Evolutionary conservation across 2,797 vertebrate genomes (phyloP).

Genomic region (Botia kubotai): DNA sequence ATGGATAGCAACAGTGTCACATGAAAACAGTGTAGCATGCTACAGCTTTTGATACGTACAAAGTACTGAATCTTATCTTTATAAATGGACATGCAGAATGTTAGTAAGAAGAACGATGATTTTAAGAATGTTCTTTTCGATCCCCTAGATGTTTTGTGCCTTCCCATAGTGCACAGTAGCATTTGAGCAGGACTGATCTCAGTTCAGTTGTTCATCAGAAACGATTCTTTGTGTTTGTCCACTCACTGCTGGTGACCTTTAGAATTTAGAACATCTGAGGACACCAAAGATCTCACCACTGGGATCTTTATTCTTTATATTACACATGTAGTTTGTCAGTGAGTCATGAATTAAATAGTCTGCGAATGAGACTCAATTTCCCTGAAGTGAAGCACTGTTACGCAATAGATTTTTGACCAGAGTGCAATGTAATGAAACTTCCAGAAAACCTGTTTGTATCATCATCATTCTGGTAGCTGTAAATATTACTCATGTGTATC

Average conservation of each 20-base stretch:
- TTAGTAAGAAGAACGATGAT: no score
- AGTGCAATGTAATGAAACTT: not conserved
- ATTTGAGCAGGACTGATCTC: not conserved
- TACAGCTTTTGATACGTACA: no score
- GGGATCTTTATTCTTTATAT: constrained; percentile 1
- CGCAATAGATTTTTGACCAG: not conserved
- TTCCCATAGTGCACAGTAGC: no score
- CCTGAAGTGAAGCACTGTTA: not conserved
- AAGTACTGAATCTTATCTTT: no score
- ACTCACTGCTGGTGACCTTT: not conserved
- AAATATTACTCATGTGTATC: not conserved
- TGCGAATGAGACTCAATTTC: not conserved
- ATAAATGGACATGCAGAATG: no score
- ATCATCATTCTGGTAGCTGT: not conserved
- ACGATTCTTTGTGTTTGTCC: not conserved
- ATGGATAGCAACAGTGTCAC: no score
- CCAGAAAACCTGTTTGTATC: not conserved
- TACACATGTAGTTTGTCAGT: not conserved
- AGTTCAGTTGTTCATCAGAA: not conserved
- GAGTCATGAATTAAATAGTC: not conserved
- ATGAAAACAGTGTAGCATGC: no score
- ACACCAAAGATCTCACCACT: not conserved
- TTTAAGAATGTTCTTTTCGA: no score
- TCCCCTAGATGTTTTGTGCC: no score
- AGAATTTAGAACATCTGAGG: not conserved